Evolutionary conservation across 2,113 vertebrate genomes (phyloP).

Genomic region (Aepyceros melampus): DNA sequence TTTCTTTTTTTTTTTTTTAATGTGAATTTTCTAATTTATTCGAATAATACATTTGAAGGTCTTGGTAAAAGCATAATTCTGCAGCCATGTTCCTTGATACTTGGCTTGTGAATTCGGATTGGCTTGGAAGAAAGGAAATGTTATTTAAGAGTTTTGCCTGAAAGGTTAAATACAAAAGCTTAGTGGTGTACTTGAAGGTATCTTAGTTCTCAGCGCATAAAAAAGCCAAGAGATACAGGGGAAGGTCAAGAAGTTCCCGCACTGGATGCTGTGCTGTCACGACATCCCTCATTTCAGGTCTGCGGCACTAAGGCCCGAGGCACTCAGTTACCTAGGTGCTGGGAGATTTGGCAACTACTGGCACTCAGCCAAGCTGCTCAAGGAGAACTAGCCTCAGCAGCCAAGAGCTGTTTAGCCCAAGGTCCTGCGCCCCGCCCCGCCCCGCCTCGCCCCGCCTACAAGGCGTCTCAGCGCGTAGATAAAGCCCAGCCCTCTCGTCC

Average conservation of each 20-base stretch:
- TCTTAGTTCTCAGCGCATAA: neutral
- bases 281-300: neutral
- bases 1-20: neutral
- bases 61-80: neutral
- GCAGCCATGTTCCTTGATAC: neutral
- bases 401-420: neutral
- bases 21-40: neutral
- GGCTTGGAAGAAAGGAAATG: neutral
- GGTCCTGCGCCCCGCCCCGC: neutral
- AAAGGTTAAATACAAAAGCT: neutral
- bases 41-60: neutral
- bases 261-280: neutral
- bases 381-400: neutral
- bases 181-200: neutral
- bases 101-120: neutral
- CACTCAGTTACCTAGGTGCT: neutral
- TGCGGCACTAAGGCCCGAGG: rapidly evolving
- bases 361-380: neutral
- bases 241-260: neutral
- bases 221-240: neutral
- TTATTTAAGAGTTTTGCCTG: neutral
- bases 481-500: neutral
- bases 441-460: rapidly evolving
- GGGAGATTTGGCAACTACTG: neutral
- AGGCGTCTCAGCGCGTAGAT: neutral